Evolutionary conservation across 2,113 vertebrate species (phyloP).

Genomic region (Rhynchomys soricoides): DNA sequence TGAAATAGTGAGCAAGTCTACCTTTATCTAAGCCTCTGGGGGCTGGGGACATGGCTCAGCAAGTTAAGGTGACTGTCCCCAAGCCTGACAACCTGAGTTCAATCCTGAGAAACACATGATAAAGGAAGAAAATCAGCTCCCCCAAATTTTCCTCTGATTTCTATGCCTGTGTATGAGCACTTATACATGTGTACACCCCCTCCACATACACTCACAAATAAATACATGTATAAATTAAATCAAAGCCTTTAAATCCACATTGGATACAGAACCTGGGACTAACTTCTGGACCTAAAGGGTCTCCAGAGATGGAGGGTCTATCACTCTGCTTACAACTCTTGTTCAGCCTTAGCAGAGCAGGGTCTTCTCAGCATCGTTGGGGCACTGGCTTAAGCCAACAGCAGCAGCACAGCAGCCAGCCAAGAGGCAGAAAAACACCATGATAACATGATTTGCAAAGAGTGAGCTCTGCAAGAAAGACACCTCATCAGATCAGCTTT

Average conservation of each 20-base stretch:
- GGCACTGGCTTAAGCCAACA: background rate
- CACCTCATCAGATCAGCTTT: background rate
- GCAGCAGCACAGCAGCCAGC: background rate
- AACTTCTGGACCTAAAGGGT: too few relatives aligned
- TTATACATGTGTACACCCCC: background rate
- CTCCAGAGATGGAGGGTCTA: background rate
- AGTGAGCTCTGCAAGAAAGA: background rate
- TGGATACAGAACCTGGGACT: too few relatives aligned
- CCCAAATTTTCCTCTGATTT: background rate
- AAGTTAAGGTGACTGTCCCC: background rate
- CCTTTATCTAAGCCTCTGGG: background rate
- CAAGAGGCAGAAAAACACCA: background rate
- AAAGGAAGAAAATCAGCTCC: background rate
- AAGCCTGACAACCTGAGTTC: background rate
- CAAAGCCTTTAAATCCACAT: background rate
- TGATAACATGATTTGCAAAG: background rate
- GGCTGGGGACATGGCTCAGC: background rate
- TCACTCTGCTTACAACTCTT: background rate
- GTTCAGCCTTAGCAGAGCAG: background rate
- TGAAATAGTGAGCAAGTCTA: background rate
- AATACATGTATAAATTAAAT: background rate
- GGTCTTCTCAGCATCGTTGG: background rate
- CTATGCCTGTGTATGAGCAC: background rate
- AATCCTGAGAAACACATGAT: background rate
- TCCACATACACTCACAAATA: background rate